Evolutionary conservation across 2,113 vertebrate genomes (phyloP).

Genomic region (Perognathus longimembris): DNA sequence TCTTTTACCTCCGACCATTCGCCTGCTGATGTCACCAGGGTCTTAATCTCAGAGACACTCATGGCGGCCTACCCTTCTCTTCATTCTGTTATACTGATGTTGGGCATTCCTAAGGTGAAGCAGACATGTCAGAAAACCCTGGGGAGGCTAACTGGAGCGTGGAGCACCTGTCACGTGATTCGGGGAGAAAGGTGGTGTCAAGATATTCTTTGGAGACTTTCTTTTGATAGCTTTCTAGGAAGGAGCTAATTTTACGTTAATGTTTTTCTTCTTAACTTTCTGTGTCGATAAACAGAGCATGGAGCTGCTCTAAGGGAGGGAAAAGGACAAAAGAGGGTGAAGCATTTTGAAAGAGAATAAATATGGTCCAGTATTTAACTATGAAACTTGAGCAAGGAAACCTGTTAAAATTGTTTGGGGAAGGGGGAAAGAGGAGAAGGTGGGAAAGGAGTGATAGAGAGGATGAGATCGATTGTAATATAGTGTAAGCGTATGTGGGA

Average conservation of each 20-base stretch:
- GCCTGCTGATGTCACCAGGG: conserved; percentile 19
- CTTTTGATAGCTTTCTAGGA: neutral
- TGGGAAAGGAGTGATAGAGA: too few species aligned
- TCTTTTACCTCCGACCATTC: conserved; percentile 15
- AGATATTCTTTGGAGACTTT: neutral
- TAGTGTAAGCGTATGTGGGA: too few species aligned
- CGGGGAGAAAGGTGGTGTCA: neutral
- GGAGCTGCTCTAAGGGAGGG: too few species aligned
- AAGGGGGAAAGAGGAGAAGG: too few species aligned
- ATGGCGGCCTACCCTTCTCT: conserved; percentile 74
- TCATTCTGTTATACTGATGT: conserved; percentile 68
- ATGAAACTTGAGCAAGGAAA: too few species aligned
- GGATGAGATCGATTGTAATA: too few species aligned
- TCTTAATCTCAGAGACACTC: conserved; percentile 67
- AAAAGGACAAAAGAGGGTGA: too few species aligned
- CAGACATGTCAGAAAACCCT: conserved; percentile 46
- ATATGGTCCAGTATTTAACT: too few species aligned
- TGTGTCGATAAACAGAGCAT: too few species aligned
- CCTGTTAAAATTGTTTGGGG: too few species aligned
- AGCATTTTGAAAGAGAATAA: too few species aligned
- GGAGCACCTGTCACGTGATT: neutral
- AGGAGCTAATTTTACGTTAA: neutral
- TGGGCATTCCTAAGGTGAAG: conserved; percentile 76
- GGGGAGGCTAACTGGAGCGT: neutral
- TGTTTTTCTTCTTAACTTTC: neutral